Percentiles rank a stretch among this genome's conserved stretches.
Evolutionary conservation across 2,797 vertebrate species (phyloP).

Genomic region (Rhinella marina): DNA sequence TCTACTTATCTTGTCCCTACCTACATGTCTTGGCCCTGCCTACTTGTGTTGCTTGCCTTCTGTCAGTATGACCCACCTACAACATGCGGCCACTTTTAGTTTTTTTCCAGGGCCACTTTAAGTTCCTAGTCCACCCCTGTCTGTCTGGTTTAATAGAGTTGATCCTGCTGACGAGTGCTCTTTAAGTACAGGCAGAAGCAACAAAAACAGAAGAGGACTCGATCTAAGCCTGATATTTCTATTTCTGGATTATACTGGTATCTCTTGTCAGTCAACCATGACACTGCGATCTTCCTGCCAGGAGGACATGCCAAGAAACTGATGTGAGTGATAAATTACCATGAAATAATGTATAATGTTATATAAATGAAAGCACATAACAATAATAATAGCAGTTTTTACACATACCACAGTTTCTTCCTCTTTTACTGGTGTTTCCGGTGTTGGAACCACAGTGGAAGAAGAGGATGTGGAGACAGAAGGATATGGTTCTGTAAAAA

Average conservation of each 20-base stretch:
- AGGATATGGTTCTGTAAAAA: conserved; percentile 34
- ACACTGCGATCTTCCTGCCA: not conserved
- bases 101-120: too few species aligned
- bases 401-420: conserved; percentile 35
- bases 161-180: too few species aligned
- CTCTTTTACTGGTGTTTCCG: conserved; percentile 35
- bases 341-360: not conserved
- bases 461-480: conserved; percentile 3
- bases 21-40: too few species aligned
- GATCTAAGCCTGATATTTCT: not conserved
- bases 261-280: not conserved
- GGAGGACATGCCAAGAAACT: not conserved
- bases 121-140: too few species aligned
- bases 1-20: too few species aligned
- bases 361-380: not conserved
- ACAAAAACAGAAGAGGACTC: not conserved
- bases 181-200: not conserved
- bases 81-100: too few species aligned
- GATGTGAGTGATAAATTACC: not conserved
- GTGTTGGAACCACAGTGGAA: not conserved
- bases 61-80: too few species aligned
- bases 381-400: not conserved
- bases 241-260: not conserved
- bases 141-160: too few species aligned
- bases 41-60: too few species aligned